phyloP scores from a whole-genome alignment of 2,888 invertebrate genomes.

The Nemotelus nigrinus region DNA sequence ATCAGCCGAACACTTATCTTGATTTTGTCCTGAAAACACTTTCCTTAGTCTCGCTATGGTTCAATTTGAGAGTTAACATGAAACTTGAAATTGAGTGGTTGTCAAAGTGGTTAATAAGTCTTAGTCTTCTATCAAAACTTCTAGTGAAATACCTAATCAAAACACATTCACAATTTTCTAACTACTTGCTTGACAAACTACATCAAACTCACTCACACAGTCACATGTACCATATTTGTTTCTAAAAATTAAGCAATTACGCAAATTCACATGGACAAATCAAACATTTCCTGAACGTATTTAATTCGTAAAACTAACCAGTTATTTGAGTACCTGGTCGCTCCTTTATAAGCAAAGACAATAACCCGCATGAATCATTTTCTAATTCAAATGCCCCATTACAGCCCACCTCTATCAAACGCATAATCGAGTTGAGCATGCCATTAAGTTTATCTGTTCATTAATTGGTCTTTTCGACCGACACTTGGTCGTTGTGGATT shows the following conservation, averaged over 20 bases:
- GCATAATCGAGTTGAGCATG: conserved; percentile 12
- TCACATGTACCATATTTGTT: background rate
- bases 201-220: no score
- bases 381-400: conserved; percentile 10
- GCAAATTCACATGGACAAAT: background rate
- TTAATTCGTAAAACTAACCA: background rate
- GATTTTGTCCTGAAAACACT: no score
- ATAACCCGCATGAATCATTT: background rate
- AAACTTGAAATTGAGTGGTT: no score
- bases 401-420: background rate
- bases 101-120: no score
- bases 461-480: conserved; percentile 16
- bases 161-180: no score
- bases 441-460: conserved; percentile 28
- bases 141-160: no score
- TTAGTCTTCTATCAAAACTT: no score
- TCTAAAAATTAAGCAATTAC: background rate
- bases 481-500: background rate
- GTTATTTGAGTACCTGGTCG: background rate
- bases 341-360: background rate
- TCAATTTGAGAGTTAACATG: no score
- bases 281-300: background rate
- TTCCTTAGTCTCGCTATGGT: no score
- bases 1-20: no score
- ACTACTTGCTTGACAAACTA: no score